These are phyloP conservation scores for Eutolmus rufibarbis DNA, from an alignment of 2,888 invertebrate species.

Conservation along the genomic window DNA sequence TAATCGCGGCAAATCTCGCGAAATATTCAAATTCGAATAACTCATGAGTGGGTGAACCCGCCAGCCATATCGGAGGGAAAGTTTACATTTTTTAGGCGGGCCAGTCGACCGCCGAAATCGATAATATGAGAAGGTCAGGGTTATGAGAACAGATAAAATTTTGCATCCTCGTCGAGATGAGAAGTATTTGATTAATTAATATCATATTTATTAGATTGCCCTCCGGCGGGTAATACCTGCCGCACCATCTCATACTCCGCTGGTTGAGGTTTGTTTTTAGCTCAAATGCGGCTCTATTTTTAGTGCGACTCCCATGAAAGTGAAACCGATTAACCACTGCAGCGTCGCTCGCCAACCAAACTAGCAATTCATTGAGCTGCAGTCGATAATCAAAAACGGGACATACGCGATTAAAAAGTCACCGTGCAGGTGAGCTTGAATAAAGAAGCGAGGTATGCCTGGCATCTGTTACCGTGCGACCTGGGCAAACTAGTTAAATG, in stretches of 20 bases:
- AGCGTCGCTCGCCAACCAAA: neutral
- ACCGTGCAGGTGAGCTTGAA: neutral
- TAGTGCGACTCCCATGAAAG: slow-evolving; percentile 8
- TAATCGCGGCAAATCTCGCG: neutral
- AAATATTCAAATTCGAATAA: slow-evolving; percentile 2
- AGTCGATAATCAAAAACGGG: slow-evolving; percentile 25
- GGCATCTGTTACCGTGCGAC: slow-evolving; percentile 21
- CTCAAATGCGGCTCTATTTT: neutral
- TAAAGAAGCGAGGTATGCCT: neutral
- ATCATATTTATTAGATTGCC: neutral
- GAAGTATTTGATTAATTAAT: neutral
- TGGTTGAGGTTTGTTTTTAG: neutral
- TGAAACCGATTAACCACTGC: slow-evolving; percentile 16
- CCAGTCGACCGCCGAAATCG: neutral
- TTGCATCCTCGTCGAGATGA: neutral
- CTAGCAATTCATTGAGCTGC: slow-evolving; percentile 3
- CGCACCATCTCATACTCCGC: neutral
- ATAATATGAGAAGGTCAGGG: neutral
- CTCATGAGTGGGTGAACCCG: neutral
- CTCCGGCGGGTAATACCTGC: neutral
- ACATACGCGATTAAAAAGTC: neutral
- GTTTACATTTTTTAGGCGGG: neutral
- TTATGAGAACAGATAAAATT: neutral
- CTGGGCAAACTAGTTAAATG: neutral
- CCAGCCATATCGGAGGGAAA: neutral